These are phyloP conservation scores for Drosophila dives DNA, from an alignment of 2,888 invertebrate genomes.

Conservation along the genomic window DNA sequence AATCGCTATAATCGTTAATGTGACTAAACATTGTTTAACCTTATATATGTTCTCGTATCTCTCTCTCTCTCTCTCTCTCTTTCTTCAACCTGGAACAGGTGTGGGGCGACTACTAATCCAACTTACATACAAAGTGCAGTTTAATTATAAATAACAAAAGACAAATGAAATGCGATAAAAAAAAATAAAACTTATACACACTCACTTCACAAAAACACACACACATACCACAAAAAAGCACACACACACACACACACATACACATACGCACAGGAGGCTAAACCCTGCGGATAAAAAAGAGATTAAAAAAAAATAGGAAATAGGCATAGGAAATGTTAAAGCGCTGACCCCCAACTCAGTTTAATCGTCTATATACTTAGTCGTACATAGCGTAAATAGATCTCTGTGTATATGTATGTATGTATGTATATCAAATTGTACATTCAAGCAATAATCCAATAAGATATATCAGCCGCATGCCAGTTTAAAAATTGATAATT, in stretches of 20 bases:
- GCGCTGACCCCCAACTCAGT: constrained; percentile 27
- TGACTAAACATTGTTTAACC: constrained; percentile 71
- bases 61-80: constrained; percentile 49
- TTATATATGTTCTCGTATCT: constrained; percentile 43
- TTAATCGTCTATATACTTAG: constrained; percentile 38
- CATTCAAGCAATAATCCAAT: constrained; percentile 42
- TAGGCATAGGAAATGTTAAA: constrained; percentile 35
- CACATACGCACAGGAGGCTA: constrained; percentile 30
- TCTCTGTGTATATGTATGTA: constrained; percentile 40
- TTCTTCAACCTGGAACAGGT: constrained; percentile 83
- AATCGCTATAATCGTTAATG: constrained; percentile 37
- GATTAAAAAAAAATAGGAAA: constrained; percentile 17
- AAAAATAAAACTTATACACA: constrained; percentile 32
- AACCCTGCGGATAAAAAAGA: constrained; percentile 37
- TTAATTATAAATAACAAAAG: constrained; percentile 64
- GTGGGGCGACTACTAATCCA: constrained; percentile 85
- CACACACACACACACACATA: constrained; percentile 20
- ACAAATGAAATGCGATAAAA: constrained; percentile 46
- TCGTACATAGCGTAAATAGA: constrained; percentile 18
- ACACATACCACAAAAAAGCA: constrained; percentile 6
- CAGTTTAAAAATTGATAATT: constrained; percentile 2
- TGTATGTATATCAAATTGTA: constrained; percentile 66
- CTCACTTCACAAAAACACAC: constrained; percentile 30
- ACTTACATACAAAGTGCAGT: constrained; percentile 63
- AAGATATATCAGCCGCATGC: constrained; percentile 41